Base-by-base conservation (phyloP, 2,797 vertebrate species). In the Paguma larvata region DNA sequence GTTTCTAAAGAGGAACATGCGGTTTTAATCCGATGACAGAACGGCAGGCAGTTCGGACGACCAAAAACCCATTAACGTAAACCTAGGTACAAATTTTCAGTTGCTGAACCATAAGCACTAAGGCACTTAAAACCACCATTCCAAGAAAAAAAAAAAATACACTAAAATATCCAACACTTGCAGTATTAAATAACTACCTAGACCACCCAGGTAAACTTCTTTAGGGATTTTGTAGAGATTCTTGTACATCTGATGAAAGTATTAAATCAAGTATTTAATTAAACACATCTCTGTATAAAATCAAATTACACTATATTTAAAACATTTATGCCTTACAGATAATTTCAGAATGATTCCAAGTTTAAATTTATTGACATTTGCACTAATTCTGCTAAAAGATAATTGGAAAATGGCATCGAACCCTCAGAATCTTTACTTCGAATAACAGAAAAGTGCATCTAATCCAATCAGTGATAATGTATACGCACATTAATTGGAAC, bases 311-410 rank as follows among this genome's bases (percentile, higher is more conserved):
- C 30, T 6, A 38, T 32, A 90, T 68, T 27, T 92, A 38, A 72
- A 44, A 73, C 19, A 92, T 25, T 70, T 94, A 88, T 67, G 91
- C 9, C 38, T 91, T 65, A 72, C 11, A 89, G 8, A 70, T 91
- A 93, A 94, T 48, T 94, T 91, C 59, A 91, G n/a, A 89, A 73
- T 67, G 38, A 89, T 12, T 90, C 80, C 53, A 80, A 73, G n/a
- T 21, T 93, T 82, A 90, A 90, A 92, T 63, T 44, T 78, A 84
- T 38, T 78, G 34, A 87, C 12, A 87, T 53, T 92, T 95, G 95
- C 78, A 82, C 25, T 75, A 89, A 83, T 48, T 85, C n/a, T 92
- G 27, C 51, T 56, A 73, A 83, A n/a, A 91, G 63, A 59, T 0
- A 85, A 30, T 9, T 96, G 27, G 79, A 90, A 85, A 88, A 85